Evolutionary conservation across 2,113 vertebrate species (phyloP), one percentile per base, ranked within the genome.

Genomic region (Crocuta crocuta): DNA sequence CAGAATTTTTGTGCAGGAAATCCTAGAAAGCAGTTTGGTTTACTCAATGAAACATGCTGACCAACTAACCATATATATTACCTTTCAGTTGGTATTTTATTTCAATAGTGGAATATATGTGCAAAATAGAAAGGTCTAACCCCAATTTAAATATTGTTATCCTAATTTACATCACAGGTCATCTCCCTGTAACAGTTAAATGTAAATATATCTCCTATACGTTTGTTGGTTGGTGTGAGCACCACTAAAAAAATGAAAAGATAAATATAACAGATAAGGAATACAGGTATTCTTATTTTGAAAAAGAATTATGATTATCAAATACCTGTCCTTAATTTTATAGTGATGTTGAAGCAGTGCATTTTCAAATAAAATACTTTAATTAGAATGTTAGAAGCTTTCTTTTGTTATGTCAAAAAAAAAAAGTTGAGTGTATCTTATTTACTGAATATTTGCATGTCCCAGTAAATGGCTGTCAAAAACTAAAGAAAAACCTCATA

Each of bases 1-100:
- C 7, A 24, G 39, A 70, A n/a, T 71, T 89, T 58, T 70, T 84
- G 76, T 63, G 15, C 43, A 73, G 66, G 55, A 97, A 86, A 92
- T 71, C 19, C 66, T 80, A 65, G 92, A 88, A 91, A 92, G 58
- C 65, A 88, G 23, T 94, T 95, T 91, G 4, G 15, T 89, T 95
- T 93, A 16, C 61, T 71, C 15, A 50, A 2, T 95, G 70, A 82
- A 96, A 91, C 33, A 84, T 80, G 2, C 24, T 26, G 73, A 55
- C 17, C 45, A 53, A 79, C 8, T 39, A 94, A 76, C 53, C 83
- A 88, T 19, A 70, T 11, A 43, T 43, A 39, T 61, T 85, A 39
- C n/a, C 39, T 82, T 68, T 92, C 28, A 70, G 21, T 63, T 70
- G 48, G 17, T 50, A 71, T 92, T 97, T 97, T 94, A 87, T 73